Evolutionary conservation across 2,113 vertebrate genomes (phyloP), one percentile per base, ranked within the genome.

Genomic region (Aspiorhynchus laticeps): DNA sequence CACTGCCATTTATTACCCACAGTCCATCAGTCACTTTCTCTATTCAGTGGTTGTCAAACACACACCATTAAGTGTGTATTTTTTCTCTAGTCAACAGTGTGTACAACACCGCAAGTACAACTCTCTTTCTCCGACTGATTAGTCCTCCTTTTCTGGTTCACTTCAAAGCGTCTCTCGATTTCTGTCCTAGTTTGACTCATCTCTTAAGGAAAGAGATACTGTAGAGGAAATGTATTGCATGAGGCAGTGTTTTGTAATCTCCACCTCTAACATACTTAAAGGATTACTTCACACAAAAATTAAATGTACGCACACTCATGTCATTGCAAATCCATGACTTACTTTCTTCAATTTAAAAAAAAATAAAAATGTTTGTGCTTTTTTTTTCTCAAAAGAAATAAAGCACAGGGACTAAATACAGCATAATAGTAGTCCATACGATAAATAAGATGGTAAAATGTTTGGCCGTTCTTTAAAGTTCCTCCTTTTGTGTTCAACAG

Each of bases 21-120:
- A 88, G 86, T 73, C 83, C 90, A 92, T 94, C 90, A 91, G 90
- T 93, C 91, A 93, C 77, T 71, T 36, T 73, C 46, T 80, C 19
- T 73, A 77, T 83, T 83, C 80, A 89, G 67, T 21, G 19, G 56
- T 63, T 85, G 65, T 71, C 48, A 75, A 56, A 33, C 59, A 46
- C 46, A 41, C 75, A 19, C 38, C 85, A 71, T n/a, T n/a, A 28
- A 75, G 51, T 79, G 14, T 59, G 36, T 73, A n/a, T 71, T 21
- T 63, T 26, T 46, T 51, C 63, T 67, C n/a, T 71, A 71, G 28
- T 83, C 43, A 71, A 19, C 26, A 83, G 19, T 7, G 38, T 77
- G 75, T 78, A 48, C 26, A 31, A 78, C 76, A 51, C 48, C 4
- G 31, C 81, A 53, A 71, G 28, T n/a, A 51, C 15, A 82, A 9